These are phyloP conservation scores for Patella pellucida DNA, from an alignment of 2,888 invertebrate genomes.

Conservation along the genomic window DNA sequence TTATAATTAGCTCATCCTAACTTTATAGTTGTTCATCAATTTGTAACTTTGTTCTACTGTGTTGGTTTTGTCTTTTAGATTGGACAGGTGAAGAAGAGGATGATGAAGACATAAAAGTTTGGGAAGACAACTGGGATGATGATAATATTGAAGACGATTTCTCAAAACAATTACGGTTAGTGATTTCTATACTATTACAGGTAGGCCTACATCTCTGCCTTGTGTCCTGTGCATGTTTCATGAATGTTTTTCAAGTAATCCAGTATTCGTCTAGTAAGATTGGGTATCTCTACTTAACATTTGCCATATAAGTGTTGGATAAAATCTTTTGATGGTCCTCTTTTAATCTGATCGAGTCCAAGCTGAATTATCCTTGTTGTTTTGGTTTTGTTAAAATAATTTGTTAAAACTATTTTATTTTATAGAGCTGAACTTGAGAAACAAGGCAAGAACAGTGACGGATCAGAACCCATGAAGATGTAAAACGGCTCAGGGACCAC, in stretches of 20 bases:
- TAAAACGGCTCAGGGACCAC: slow-evolving; percentile 19
- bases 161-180: slow-evolving; percentile 89
- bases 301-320: no score
- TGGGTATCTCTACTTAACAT: no score
- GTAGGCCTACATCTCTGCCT: no score
- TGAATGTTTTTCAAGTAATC: no score
- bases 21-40: background rate
- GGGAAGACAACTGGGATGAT: slow-evolving; percentile 99
- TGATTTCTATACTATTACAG: no score
- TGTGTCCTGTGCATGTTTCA: no score
- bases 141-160: slow-evolving; percentile 99
- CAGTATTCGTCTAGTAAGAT: no score
- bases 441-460: slow-evolving; percentile 58
- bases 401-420: slow-evolving; percentile 27
- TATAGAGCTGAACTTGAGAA: slow-evolving; percentile 63
- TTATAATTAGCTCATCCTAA: background rate
- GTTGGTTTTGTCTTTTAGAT: slow-evolving; percentile 63
- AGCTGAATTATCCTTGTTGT: no score
- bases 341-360: no score
- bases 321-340: no score
- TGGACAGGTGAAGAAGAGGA: slow-evolving; percentile 87
- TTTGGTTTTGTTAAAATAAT: no score
- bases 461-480: slow-evolving; percentile 63
- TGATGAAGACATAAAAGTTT: slow-evolving; percentile 88
- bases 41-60: background rate